These are phyloP conservation scores for Mystacornis crossleyi DNA, from an alignment of 2,113 vertebrate species.

Conservation along the genomic window DNA sequence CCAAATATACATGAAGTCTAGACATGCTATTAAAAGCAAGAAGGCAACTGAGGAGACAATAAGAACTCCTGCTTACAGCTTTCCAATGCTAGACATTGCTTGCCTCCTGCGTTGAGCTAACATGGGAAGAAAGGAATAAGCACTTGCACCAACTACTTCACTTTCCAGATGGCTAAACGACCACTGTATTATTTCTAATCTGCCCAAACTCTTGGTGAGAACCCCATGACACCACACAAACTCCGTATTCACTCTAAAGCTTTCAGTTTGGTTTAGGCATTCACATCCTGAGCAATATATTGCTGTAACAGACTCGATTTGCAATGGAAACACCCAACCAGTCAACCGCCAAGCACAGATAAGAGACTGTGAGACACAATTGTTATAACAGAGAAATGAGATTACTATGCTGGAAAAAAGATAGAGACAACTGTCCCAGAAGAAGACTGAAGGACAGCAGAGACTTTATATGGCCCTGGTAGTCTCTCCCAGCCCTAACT, in stretches of 20 bases:
- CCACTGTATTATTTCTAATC: background rate
- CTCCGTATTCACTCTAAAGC: background rate
- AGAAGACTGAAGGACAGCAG: background rate
- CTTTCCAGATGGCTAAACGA: background rate
- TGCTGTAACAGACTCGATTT: background rate
- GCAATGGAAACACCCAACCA: background rate
- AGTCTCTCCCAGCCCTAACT: background rate
- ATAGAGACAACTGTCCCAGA: background rate
- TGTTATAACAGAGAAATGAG: background rate
- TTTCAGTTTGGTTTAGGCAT: background rate
- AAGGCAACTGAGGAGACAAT: background rate
- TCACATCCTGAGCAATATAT: background rate
- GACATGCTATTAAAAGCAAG: background rate
- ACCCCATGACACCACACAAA: fast-evolving
- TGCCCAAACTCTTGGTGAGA: background rate
- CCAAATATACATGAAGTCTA: background rate
- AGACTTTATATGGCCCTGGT: background rate
- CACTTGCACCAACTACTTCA: background rate
- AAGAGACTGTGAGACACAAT: background rate
- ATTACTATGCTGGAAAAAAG: background rate
- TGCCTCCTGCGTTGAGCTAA: background rate
- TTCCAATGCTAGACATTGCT: background rate
- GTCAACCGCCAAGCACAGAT: background rate
- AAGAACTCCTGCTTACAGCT: background rate
- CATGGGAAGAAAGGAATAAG: background rate